Base-by-base conservation (phyloP, 2,888 invertebrate genomes). In the Artemia sp. region DNA sequence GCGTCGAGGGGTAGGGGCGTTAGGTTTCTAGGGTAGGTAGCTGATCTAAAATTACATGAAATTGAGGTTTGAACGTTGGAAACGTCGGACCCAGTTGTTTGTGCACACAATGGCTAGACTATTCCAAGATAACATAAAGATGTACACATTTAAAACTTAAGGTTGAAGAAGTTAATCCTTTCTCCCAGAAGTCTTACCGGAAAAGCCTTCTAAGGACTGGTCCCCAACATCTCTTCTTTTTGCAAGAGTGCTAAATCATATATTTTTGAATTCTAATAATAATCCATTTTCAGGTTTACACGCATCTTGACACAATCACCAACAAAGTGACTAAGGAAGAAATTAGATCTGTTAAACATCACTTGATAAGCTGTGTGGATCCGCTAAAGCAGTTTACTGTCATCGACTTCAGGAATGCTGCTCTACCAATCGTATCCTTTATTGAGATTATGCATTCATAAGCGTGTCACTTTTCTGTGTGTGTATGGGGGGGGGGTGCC, bases 241-340 rank as follows among this genome's bases (percentile, higher is more conserved):
- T 38, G 38, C 38, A 38, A 38, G 38, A 38, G 38, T 38, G 38
- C 38, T 38, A 38, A 38, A 5, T 38, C 38, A 38, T 38, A 38
- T 38, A 38, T 38, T 38, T 19, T 24, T 19, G 24, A 64, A 24
- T 24, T 64, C 24, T 8, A 64, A 64, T 80, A 66, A 71, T 51
- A 67, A 51, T 68, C 71, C 66, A 71, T 72, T 74, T 75, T 7
- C 82, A 94, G 92, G 86, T 98, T 51, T 98, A 98, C 81, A 89
- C 88, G 79, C 90, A 92, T 0, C 80, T 97, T 75, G 88, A 96
- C 76, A 86, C 97, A 75, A 86, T 91, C 74, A 95, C 95, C 0
- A 96, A 96, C 51, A 96, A 97, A 81, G 92, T 93, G 0, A 90
- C 90, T 0, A 77, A 76, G 38, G 86, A 86, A 73, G 97, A 98